phyloP scores from a whole-genome alignment of 2,888 invertebrate species.

The Xanthostigma xanthostigma region DNA sequence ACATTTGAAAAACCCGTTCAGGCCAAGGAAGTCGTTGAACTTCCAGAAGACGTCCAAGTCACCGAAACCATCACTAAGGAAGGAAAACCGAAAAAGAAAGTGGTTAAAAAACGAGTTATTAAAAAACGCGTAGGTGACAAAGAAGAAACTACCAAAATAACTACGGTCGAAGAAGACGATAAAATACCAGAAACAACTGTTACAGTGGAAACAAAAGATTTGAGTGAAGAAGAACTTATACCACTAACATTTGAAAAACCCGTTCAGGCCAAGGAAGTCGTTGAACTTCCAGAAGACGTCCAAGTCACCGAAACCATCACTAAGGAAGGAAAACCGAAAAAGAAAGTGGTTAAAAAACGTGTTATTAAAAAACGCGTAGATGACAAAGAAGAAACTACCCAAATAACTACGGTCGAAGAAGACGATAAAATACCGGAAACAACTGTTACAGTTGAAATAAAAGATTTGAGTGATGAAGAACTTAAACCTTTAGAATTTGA shows the following conservation, averaged over 20 bases:
- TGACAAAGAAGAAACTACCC: conserved; percentile 28
- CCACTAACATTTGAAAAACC: conserved; percentile 12
- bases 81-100: conserved; percentile 18
- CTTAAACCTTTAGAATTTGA: conserved; percentile 15
- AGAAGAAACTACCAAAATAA: conserved; percentile 23
- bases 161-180: conserved; percentile 19
- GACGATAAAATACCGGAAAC: conserved; percentile 29
- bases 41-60: conserved; percentile 18
- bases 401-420: conserved; percentile 25
- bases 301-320: conserved; percentile 20
- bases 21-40: conserved; percentile 13
- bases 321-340: conserved; percentile 26
- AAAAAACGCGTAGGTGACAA: conserved; percentile 24
- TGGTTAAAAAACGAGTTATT: conserved; percentile 23
- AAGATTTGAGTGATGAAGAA: conserved; percentile 6
- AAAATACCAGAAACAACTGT: conserved; percentile 18
- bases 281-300: conserved; percentile 21
- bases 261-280: conserved; percentile 8
- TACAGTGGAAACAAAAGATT: conserved; percentile 16
- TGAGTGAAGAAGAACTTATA: conserved; percentile 20
- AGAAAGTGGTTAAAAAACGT: conserved; percentile 22
- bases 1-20: conserved; percentile 12
- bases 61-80: conserved; percentile 12
- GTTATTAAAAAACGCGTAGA: conserved; percentile 26
- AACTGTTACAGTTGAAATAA: conserved; percentile 24